Base-by-base conservation (phyloP, 1,140 invertebrate species). In the Druon quercuslanigerum region DNA sequence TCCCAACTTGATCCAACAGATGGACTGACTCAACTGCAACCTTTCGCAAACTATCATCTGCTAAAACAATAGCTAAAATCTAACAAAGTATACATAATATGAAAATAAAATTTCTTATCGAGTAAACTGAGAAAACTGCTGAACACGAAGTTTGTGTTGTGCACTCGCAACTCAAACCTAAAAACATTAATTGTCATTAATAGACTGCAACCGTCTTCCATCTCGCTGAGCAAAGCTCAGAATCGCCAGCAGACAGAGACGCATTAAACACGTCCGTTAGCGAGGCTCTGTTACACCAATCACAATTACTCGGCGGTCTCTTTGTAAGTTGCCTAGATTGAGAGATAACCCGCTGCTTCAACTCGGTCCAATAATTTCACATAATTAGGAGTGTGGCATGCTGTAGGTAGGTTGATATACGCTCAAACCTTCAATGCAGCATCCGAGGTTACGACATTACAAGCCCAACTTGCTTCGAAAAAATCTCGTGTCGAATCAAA, bases 111-210 rank as follows among this genome's bases (percentile, higher is more conserved):
- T 46, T 8, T 9, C 40, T 11, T 46, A 46, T 46, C 40, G 40
- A 0, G 9, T 46, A 46, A 46, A 46, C 8, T 46, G 40, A 46
- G 40, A 46, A 46, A 46, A 46, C 6, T 46, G 40, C 40, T 46
- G 8, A 9, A 46, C 8, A 46, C 7, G 8, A 46, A 46, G 2
- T 46, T 9, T 46, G 40, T 46, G 40, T 46, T 0, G 2, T 11
- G 9, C 40, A 46, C 40, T 8, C 40, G 40, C 7, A 46, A 9
- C 7, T 46, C 40, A 46, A 9, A 9, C 25, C 12, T 16, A 66
- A 66, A 66, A 66, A 66, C 60, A 66, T 66, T 66, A 66, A 66
- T 66, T 66, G 25, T 66, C 25, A 66, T 66, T 66, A 66, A 66
- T 66, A 66, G 60, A 46, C 40, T 66, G 60, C 60, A 6, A 14